These are phyloP conservation scores for Sebastiscus albofasciatus DNA, from an alignment of 2,797 vertebrate species.

Conservation along the genomic window DNA sequence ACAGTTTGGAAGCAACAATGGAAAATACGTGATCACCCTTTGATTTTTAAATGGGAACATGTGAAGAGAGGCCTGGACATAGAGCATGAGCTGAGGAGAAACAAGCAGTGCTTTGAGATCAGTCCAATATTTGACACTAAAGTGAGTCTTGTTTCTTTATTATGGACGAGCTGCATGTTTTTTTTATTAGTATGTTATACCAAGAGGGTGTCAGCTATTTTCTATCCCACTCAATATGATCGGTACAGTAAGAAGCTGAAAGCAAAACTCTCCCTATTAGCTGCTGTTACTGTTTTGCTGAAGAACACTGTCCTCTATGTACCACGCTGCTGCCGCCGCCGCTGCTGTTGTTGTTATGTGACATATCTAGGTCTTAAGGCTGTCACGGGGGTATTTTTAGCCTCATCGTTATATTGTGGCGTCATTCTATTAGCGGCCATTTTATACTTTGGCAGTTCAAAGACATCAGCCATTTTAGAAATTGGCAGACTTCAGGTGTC, in stretches of 20 bases:
- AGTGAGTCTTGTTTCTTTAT: background rate
- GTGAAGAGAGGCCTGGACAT: background rate
- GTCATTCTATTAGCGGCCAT: slow-evolving; percentile 70
- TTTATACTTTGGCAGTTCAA: slow-evolving; percentile 64
- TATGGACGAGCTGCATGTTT: background rate
- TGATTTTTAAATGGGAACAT: background rate
- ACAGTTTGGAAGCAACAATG: background rate
- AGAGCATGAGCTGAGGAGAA: background rate
- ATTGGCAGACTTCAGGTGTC: slow-evolving; percentile 59
- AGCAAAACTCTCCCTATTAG: slow-evolving; percentile 2
- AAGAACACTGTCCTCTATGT: slow-evolving; percentile 22
- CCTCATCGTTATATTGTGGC: slow-evolving; percentile 49
- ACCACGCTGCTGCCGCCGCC: slow-evolving; percentile 34
- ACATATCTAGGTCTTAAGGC: slow-evolving; percentile 75
- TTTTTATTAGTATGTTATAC: background rate
- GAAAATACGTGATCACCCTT: background rate
- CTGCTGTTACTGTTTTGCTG: slow-evolving; percentile 42
- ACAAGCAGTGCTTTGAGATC: background rate
- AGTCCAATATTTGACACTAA: background rate
- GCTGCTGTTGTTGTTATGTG: slow-evolving; percentile 52
- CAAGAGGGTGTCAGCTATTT: background rate
- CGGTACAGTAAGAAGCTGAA: background rate
- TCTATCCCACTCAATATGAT: background rate
- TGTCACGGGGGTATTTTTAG: slow-evolving; percentile 70
- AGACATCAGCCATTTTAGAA: slow-evolving; percentile 70